Evolutionary conservation across 2,113 vertebrate genomes (phyloP).

Genomic region (Sapajus apella): DNA sequence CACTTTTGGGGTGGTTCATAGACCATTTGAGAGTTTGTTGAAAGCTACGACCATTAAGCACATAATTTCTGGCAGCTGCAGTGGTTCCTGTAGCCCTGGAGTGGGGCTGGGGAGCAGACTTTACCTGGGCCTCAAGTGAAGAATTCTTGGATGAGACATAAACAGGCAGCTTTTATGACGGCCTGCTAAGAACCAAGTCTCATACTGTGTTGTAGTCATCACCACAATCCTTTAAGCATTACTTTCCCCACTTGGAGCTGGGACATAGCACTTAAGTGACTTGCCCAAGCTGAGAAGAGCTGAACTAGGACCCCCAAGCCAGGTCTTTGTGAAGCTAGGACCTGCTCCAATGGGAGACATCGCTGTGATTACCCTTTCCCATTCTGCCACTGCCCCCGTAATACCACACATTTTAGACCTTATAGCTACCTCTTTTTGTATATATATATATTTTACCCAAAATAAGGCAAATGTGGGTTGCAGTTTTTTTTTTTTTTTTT

Average conservation of each 20-base stretch:
- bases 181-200: background rate
- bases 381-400: no score
- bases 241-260: background rate
- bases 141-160: background rate
- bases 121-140: background rate
- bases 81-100: background rate
- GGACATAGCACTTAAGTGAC: background rate
- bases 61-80: background rate
- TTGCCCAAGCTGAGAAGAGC: background rate
- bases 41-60: background rate
- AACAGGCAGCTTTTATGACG: background rate
- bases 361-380: rapidly evolving
- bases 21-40: background rate
- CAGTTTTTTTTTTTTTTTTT: background rate
- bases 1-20: background rate
- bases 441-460: background rate
- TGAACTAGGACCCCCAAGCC: background rate
- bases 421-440: background rate
- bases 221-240: background rate
- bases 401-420: background rate
- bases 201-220: background rate
- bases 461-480: no score
- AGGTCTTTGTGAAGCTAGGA: slow-evolving; percentile 7
- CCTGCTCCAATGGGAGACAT: background rate
- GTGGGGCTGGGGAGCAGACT: background rate